Conservation (phyloP, 2,113 vertebrate genomes). For the Natator depressus region DNA sequence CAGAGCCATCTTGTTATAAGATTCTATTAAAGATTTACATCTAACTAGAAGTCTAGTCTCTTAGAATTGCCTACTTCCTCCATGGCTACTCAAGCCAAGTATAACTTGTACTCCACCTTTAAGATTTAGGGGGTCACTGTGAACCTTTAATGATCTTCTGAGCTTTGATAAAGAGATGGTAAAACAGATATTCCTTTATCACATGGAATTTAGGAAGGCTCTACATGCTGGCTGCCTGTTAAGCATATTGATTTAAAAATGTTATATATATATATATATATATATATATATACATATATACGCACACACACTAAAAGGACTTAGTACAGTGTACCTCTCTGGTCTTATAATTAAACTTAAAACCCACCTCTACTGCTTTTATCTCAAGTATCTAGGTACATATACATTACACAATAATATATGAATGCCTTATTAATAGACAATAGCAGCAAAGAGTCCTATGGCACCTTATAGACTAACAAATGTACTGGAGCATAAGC, state of each 20-base stretch:
- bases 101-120: not conserved
- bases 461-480: no score
- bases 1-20: not conserved
- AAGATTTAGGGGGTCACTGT: not conserved
- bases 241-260: not conserved
- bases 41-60: not conserved
- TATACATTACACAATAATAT: not conserved
- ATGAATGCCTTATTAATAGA: not conserved
- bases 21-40: not conserved
- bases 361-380: not conserved
- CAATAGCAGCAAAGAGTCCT: no score
- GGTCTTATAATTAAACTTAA: not conserved
- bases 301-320: not conserved
- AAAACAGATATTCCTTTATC: not conserved
- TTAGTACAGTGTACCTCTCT: fast-evolving
- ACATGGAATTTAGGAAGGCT: not conserved
- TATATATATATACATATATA: no score
- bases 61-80: not conserved
- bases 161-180: not conserved
- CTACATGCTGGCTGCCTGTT: not conserved
- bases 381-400: fast-evolving
- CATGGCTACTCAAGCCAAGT: not conserved
- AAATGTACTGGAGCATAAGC: no score
- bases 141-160: not conserved
- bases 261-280: no score